A percentile compares a stretch with the other conserved stretches of the same genome.
Conservation (phyloP, 2,888 invertebrate genomes). For the Dendrolimus houi region DNA sequence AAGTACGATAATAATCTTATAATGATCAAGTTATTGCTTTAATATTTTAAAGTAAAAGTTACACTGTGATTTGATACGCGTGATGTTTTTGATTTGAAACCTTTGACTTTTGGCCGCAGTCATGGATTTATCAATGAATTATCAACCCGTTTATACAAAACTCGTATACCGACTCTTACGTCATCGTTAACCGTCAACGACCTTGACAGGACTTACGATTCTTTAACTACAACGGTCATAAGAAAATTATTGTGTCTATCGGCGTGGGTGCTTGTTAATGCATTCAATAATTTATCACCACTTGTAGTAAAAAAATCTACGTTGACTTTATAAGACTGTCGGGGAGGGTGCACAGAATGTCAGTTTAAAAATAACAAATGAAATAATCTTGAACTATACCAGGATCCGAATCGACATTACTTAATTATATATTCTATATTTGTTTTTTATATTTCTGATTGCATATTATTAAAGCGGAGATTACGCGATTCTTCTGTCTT, state of each 20-base stretch:
- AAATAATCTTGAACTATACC: too few relatives aligned
- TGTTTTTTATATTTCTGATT: too few relatives aligned
- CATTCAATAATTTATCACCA: background rate
- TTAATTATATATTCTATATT: too few relatives aligned
- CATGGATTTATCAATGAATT: constrained; percentile 51
- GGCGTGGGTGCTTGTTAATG: background rate
- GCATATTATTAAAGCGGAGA: too few relatives aligned
- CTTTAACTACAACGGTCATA: background rate
- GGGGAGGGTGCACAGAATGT: too few relatives aligned
- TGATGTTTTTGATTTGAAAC: constrained; percentile 4
- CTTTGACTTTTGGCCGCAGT: constrained; percentile 25
- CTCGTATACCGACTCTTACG: constrained; percentile 55
- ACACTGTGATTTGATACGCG: too few relatives aligned
- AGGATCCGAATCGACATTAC: too few relatives aligned
- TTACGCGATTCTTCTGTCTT: too few relatives aligned
- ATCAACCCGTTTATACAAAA: constrained; percentile 35
- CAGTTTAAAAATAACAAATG: too few relatives aligned
- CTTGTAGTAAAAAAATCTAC: constrained; percentile 4
- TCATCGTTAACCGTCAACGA: constrained; percentile 45
- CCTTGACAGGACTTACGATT: constrained; percentile 45
- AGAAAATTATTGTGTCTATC: background rate
- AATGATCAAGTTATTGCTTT: too few relatives aligned
- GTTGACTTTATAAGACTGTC: background rate
- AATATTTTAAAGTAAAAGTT: too few relatives aligned
- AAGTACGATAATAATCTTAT: too few relatives aligned